phyloP scores from a whole-genome alignment of 2,113 vertebrate species.

The Datnioides undecimradiatus region DNA sequence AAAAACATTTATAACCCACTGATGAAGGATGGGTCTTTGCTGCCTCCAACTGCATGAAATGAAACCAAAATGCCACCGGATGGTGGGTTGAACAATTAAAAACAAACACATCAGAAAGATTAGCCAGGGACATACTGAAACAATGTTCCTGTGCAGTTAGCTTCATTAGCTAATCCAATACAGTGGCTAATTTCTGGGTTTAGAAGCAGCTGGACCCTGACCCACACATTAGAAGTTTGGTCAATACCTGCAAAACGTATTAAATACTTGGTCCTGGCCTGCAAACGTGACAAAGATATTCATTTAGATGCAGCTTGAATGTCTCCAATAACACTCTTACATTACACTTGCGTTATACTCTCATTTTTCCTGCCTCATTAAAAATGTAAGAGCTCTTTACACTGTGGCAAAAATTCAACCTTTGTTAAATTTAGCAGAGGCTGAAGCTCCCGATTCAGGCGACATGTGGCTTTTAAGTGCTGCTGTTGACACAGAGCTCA shows the following conservation, averaged over 20 bases:
- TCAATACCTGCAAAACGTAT: background rate
- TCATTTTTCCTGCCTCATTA: slow-evolving; percentile 17
- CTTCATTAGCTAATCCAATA: background rate
- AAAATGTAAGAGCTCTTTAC: slow-evolving; percentile 24
- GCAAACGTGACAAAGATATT: background rate
- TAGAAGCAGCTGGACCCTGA: background rate
- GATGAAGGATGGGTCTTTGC: no score
- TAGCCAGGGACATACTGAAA: no score
- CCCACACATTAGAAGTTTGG: no score
- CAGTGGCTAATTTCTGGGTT: background rate
- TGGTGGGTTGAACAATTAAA: no score
- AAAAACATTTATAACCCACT: no score
- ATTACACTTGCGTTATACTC: slow-evolving; percentile 1
- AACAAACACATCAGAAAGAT: no score
- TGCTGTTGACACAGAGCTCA: background rate
- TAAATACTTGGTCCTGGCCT: background rate
- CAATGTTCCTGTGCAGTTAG: background rate
- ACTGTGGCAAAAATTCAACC: slow-evolving; percentile 11
- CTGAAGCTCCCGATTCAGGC: background rate
- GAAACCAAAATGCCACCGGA: no score
- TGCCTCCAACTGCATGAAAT: no score
- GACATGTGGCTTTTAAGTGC: background rate
- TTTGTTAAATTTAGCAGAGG: slow-evolving; percentile 29
- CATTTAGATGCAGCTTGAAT: background rate
- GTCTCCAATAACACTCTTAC: slow-evolving; percentile 6